These are phyloP conservation scores for Semotilus atromaculatus DNA, from an alignment of 2,797 vertebrate genomes.

Conservation along the genomic window DNA sequence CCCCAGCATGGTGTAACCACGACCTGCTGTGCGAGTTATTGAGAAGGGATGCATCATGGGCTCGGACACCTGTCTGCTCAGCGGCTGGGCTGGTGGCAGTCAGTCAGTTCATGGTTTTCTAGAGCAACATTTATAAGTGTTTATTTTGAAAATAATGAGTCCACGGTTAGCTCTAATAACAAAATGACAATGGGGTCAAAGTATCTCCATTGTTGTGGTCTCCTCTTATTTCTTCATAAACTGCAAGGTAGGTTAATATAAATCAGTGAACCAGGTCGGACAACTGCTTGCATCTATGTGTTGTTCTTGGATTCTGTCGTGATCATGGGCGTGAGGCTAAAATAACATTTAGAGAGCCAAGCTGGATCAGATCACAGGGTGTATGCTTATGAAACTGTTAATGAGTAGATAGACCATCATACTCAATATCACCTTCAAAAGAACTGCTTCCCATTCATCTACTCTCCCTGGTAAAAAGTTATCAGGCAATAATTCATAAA, in stretches of 20 bases:
- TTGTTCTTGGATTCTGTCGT: constrained; percentile 20
- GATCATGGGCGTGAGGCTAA: constrained; percentile 25
- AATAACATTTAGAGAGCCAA: constrained; percentile 30
- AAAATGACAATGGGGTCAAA: constrained; percentile 13
- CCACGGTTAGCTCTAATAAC: neutral
- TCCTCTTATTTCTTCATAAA: constrained; percentile 25
- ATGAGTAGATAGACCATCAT: constrained; percentile 13
- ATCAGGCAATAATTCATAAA: neutral
- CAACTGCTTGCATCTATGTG: constrained; percentile 12
- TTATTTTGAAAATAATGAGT: neutral
- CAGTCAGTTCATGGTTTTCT: constrained; percentile 19
- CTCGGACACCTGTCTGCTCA: constrained; percentile 46
- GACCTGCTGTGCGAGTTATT: constrained; percentile 44
- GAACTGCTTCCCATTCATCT: neutral
- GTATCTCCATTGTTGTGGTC: neutral
- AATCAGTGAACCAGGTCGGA: neutral
- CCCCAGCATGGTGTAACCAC: neutral
- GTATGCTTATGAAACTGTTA: constrained; percentile 15
- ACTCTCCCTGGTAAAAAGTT: neutral
- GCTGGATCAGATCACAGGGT: constrained; percentile 27
- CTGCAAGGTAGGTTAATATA: constrained; percentile 6
- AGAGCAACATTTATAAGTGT: constrained; percentile 4
- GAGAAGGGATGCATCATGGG: constrained; percentile 41
- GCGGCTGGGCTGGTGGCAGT: constrained; percentile 8
- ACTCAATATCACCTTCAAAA: neutral